phyloP scores from a whole-genome alignment of 2,888 invertebrate species.

The Drosophila buzzatii region DNA sequence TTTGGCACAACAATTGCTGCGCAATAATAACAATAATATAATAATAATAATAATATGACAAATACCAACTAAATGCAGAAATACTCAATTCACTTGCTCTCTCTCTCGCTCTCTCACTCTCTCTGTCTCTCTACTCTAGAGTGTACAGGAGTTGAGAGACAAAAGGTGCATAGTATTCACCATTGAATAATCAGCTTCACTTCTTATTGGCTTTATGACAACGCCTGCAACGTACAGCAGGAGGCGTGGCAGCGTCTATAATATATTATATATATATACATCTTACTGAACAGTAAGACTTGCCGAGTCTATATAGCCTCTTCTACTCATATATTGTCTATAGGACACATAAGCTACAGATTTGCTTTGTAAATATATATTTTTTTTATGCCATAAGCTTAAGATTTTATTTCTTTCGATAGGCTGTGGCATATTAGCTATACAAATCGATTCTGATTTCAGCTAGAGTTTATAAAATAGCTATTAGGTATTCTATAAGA shows the following conservation, averaged over 20 bases:
- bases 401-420: too few relatives aligned
- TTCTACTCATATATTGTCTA: too few relatives aligned
- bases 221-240: neutral
- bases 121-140: neutral
- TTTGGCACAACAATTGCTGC: conserved; percentile 55
- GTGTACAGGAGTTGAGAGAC: too few relatives aligned
- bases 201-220: neutral
- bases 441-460: too few relatives aligned
- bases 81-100: neutral
- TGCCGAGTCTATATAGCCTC: too few relatives aligned
- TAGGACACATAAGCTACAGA: too few relatives aligned
- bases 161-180: neutral
- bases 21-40: conserved; percentile 47
- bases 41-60: conserved; percentile 10
- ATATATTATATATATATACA: neutral
- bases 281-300: too few relatives aligned
- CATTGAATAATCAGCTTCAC: neutral
- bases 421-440: too few relatives aligned
- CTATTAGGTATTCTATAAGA: too few relatives aligned
- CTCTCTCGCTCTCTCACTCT: neutral
- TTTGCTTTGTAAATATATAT: too few relatives aligned
- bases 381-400: too few relatives aligned
- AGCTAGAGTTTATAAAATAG: too few relatives aligned
- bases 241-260: neutral
- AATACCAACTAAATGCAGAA: conserved; percentile 10